phyloP scores from a whole-genome alignment of 2,113 vertebrate species.

The Micronycteris hirsuta region DNA sequence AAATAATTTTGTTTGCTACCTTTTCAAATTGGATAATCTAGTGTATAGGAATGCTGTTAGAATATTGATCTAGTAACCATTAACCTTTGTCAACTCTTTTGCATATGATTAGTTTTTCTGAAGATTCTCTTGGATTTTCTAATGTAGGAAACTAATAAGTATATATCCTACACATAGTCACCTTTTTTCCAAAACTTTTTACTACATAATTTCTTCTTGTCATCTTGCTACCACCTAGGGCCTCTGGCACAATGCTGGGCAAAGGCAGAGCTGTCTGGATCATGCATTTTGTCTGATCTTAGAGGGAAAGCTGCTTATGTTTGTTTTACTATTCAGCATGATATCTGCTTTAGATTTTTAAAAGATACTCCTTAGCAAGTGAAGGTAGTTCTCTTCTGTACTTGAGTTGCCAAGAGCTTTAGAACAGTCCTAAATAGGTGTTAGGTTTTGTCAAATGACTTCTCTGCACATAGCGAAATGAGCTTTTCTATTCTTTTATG shows the following conservation, averaged over 20 bases:
- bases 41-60: background rate
- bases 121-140: background rate
- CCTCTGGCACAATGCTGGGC: background rate
- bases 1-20: background rate
- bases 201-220: background rate
- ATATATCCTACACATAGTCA: background rate
- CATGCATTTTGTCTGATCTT: background rate
- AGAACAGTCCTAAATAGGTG: background rate
- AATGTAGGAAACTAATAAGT: background rate
- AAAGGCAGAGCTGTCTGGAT: background rate
- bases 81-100: background rate
- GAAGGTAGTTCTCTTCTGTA: background rate
- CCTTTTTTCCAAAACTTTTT: background rate
- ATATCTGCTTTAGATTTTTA: background rate
- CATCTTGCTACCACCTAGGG: background rate
- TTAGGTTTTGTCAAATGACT: background rate
- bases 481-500: background rate
- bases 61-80: background rate
- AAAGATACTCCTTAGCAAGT: background rate
- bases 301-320: background rate
- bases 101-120: background rate
- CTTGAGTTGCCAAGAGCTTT: background rate
- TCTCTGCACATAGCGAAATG: background rate
- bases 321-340: background rate
- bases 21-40: background rate